These are phyloP conservation scores for Recurvirostra avosetta DNA, from an alignment of 2,113 vertebrate genomes.

Conservation along the genomic window DNA sequence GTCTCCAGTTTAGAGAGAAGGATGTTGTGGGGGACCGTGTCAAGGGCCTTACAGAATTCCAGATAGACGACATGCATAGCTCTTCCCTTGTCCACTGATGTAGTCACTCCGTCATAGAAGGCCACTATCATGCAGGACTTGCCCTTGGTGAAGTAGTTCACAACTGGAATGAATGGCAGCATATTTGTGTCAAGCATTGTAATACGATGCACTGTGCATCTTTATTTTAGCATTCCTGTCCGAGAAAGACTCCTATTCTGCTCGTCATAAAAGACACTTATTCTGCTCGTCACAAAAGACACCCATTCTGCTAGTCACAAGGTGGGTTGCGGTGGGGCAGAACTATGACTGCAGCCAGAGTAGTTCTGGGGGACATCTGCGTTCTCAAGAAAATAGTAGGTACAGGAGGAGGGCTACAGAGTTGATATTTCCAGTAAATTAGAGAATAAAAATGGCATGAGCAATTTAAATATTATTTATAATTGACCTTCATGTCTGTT, in stretches of 20 bases:
- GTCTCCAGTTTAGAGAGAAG: not conserved
- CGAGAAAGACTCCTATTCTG: not conserved
- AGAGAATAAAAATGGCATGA: constrained; percentile 26
- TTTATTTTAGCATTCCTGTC: not conserved
- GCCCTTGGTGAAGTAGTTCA: not conserved
- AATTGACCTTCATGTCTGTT: constrained; percentile 47
- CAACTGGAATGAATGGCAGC: not conserved
- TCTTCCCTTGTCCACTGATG: not conserved
- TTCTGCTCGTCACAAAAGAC: not conserved
- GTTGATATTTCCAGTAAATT: constrained; percentile 40
- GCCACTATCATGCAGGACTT: not conserved
- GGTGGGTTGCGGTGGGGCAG: not conserved
- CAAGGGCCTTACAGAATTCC: not conserved
- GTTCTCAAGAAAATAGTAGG: not conserved
- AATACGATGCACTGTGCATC: not conserved
- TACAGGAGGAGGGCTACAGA: not conserved
- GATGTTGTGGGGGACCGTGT: not conserved
- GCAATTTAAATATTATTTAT: constrained; percentile 51
- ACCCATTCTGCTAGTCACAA: not conserved
- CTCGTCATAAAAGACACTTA: not conserved
- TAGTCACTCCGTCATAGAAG: not conserved
- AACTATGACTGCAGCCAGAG: not conserved
- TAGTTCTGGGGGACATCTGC: not conserved
- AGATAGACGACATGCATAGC: not conserved
- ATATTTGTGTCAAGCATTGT: not conserved